Evolutionary conservation across 2,113 vertebrate species (phyloP).

Genomic region (Thermophis baileyi): DNA sequence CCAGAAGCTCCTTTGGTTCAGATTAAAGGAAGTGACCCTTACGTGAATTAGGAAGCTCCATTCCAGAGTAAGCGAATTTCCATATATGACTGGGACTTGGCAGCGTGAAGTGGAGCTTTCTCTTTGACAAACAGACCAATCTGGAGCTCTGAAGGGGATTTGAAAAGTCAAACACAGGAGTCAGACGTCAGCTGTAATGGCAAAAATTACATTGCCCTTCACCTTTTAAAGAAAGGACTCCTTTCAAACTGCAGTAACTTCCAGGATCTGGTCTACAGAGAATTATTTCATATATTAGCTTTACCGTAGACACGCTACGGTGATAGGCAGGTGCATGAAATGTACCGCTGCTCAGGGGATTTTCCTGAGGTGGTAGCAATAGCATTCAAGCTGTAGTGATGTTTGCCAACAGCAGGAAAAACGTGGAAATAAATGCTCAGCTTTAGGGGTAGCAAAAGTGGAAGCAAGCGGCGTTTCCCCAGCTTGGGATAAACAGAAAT

Average conservation of each 20-base stretch:
- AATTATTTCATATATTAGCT: not conserved
- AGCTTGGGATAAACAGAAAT: not conserved
- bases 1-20: not conserved
- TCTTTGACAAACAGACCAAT: not conserved
- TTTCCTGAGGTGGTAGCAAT: accelerated
- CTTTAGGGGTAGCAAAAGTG: not conserved
- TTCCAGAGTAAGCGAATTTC: conserved; percentile 16
- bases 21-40: conserved; percentile 20
- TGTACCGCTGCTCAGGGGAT: not conserved
- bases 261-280: not conserved
- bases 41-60: conserved; percentile 5
- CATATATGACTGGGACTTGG: conserved; percentile 22
- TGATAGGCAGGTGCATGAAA: not conserved
- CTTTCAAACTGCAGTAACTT: accelerated
- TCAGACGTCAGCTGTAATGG: not conserved
- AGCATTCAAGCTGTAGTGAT: accelerated
- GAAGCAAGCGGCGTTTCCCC: not conserved
- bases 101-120: not conserved
- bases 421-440: not conserved
- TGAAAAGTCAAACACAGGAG: not conserved
- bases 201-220: conserved; percentile 25
- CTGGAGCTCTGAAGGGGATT: not conserved
- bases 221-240: not conserved
- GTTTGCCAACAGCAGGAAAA: not conserved
- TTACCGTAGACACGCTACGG: accelerated